A percentile compares a stretch with the other conserved stretches of the same genome.
Conservation (phyloP, 2,113 vertebrate species). For the Sardina pilchardus region DNA sequence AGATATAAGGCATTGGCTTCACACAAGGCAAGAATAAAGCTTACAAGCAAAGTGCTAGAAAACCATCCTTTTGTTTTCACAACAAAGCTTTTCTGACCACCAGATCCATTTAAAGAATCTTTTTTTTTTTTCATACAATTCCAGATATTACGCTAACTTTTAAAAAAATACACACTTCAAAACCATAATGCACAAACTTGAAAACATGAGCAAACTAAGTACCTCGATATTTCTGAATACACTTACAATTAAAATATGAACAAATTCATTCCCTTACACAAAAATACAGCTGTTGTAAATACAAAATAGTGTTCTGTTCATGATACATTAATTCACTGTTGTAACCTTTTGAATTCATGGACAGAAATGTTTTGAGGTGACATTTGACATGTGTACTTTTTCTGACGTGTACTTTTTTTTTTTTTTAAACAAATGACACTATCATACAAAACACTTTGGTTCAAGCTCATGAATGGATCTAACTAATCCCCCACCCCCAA, state of each 20-base stretch:
- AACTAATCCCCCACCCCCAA: neutral
- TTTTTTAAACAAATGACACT: neutral
- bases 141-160: neutral
- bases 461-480: neutral
- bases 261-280: slow-evolving; percentile 17
- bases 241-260: neutral
- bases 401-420: neutral
- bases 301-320: neutral
- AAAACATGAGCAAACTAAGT: neutral
- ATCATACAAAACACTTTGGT: slow-evolving; percentile 12
- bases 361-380: slow-evolving; percentile 3
- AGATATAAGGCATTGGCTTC: slow-evolving; percentile 34
- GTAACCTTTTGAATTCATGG: neutral
- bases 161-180: slow-evolving; percentile 6
- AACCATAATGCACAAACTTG: neutral
- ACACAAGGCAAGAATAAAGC: slow-evolving; percentile 22
- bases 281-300: neutral
- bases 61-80: neutral
- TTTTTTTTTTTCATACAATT: neutral
- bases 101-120: neutral
- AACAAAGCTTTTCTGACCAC: neutral
- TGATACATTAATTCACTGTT: neutral
- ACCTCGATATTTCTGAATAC: neutral
- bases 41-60: slow-evolving; percentile 18
- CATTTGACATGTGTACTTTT: neutral